phyloP scores from a whole-genome alignment of 2,888 invertebrate species.

The Caenorhabditis uteleia region DNA sequence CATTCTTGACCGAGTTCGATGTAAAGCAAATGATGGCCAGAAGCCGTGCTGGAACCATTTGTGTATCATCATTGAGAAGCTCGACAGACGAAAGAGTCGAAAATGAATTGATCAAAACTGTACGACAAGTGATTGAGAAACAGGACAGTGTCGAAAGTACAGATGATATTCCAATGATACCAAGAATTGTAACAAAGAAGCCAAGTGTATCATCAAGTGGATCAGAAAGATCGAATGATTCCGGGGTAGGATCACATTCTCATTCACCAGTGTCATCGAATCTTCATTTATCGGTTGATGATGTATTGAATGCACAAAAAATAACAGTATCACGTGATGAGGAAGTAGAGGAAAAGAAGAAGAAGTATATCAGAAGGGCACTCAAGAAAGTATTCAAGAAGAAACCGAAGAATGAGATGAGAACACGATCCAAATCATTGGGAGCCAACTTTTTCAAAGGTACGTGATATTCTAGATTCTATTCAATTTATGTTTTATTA shows the following conservation, averaged over 20 bases:
- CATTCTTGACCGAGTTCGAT: constrained; percentile 44
- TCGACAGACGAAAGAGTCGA: constrained; percentile 15
- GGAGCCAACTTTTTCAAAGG: constrained; percentile 11
- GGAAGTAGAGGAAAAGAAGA: constrained; percentile 10
- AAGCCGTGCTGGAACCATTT: constrained; percentile 23
- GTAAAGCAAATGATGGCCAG: constrained; percentile 50
- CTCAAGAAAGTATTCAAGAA: constrained; percentile 30
- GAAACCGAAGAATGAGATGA: constrained; percentile 10
- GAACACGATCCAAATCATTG: constrained; percentile 17
- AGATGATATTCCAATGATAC: neutral
- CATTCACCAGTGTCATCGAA: constrained; percentile 23
- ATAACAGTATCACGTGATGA: neutral
- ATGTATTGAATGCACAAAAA: constrained; percentile 2
- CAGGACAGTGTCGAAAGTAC: constrained; percentile 10
- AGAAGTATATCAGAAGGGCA: constrained; percentile 13
- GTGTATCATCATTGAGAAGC: constrained; percentile 15
- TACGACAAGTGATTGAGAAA: constrained; percentile 8
- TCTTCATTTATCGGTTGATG: constrained; percentile 7
- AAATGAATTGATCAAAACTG: constrained; percentile 13
- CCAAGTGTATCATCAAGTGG: constrained; percentile 20
- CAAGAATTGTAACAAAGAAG: too few relatives aligned
- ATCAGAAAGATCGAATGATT: constrained; percentile 23
- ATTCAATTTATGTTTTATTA: too few relatives aligned
- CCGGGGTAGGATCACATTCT: constrained; percentile 24
- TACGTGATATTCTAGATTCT: too few relatives aligned